These are phyloP conservation scores for Lepilemur ruficaudatus DNA, from an alignment of 2,797 vertebrate species.

Conservation along the genomic window DNA sequence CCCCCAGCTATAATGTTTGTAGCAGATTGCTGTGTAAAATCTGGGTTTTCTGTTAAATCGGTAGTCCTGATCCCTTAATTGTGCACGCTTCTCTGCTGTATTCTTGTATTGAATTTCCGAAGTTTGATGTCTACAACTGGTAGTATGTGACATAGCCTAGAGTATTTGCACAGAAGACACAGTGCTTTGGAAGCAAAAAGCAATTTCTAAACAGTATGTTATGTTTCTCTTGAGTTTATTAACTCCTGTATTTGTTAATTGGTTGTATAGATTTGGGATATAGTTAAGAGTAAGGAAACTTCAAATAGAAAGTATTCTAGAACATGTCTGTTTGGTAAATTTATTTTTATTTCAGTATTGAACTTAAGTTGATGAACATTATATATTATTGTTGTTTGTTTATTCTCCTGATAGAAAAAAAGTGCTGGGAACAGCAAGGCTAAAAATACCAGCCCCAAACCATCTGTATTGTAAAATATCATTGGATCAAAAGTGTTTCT, in stretches of 20 bases:
- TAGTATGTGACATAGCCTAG: conserved; percentile 39
- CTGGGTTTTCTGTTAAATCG: conserved; percentile 57
- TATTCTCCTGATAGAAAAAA: conserved; percentile 46
- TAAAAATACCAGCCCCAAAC: conserved; percentile 32
- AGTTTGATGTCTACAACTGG: conserved; percentile 9
- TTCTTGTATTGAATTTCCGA: conserved; percentile 31
- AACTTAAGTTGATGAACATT: conserved; percentile 52
- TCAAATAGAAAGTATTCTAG: conserved; percentile 51
- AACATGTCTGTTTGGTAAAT: conserved; percentile 48
- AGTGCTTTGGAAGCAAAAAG: conserved; percentile 40
- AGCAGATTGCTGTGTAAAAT: conserved; percentile 58
- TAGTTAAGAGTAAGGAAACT: conserved; percentile 43
- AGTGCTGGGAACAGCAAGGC: conserved; percentile 41
- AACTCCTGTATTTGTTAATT: conserved; percentile 41
- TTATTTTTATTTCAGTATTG: conserved; percentile 65
- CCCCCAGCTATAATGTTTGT: conserved; percentile 31
- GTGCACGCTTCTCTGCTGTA: conserved; percentile 36
- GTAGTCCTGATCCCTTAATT: background rate
- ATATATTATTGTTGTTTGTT: conserved; percentile 52
- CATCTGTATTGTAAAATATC: conserved; percentile 34
- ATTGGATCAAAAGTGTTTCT: conserved; percentile 31
- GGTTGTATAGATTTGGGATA: conserved; percentile 47
- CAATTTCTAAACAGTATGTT: conserved; percentile 25
- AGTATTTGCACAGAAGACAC: conserved; percentile 13
- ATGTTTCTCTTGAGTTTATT: conserved; percentile 55